Evolutionary conservation across 1,140 invertebrate genomes (phyloP), one percentile per base, ranked within the genome.

Genomic region (Augochlora pura): DNA sequence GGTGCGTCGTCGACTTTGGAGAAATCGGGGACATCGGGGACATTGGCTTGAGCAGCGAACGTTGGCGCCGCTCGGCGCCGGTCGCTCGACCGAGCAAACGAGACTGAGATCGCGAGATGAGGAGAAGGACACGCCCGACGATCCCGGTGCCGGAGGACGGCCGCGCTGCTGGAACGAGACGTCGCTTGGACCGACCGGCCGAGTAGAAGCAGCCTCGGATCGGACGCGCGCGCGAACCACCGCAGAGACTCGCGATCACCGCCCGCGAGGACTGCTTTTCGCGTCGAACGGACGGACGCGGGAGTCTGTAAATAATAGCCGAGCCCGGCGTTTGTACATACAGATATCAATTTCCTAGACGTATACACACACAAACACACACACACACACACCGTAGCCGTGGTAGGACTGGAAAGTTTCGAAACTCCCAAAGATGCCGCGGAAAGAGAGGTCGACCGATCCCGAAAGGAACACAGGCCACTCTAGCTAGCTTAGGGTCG

Each of bases 81-180:
- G 42, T 14, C 10, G 9, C 2, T 1, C 12, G 42, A 9, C 8
- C 42, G 42, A 12, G 42, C 12, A 10, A 12, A 2, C 14, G 14
- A 14, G 42, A 46, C 10, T 46, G 12, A n/a, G n/a, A 46, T 46
- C 42, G 14, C 32, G 68, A 57, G 52, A 77, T 77, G 74, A 69
- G 42, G 62, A 38, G 54, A 57, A 32, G 68, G 68, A 78, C 76
- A 78, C 76, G 76, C 76, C 76, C 68, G 76, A 67, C 46, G 10
- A 59, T 8, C 62, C 42, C 64, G 52, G 38, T 27, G 21, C 27
- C 14, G 46, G 38, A 71, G 57, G 27, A 72, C 9, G 23, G 46
- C 42, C 57, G 52, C 18, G 59, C 60, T n/a, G 67, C 9, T 18
- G 38, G 32, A 64, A 10, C 54, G 23, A 21, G 42, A 63, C 38